A percentile compares a stretch with the other conserved stretches of the same genome.
phyloP scores from a whole-genome alignment of 2,113 vertebrate genomes.

The Marcusenius ussheri region DNA sequence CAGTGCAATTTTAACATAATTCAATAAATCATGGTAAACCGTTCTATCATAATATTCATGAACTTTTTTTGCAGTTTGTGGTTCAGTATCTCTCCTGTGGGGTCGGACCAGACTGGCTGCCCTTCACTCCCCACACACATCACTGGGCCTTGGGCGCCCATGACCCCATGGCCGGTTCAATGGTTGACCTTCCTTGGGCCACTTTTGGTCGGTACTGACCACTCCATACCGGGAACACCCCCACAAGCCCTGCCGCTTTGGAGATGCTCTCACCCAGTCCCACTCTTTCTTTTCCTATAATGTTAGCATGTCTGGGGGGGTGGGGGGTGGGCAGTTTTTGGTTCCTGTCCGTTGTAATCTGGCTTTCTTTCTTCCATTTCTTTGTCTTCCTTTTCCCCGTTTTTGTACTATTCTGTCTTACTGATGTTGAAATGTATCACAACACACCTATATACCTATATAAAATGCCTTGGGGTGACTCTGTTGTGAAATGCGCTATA shows the following conservation, averaged over 20 bases:
- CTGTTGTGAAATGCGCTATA: not conserved
- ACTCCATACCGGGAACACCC: not conserved
- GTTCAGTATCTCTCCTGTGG: not conserved
- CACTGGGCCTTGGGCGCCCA: not conserved
- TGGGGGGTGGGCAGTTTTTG: not conserved
- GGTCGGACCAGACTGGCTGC: not conserved
- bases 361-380: not conserved
- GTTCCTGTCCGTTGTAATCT: not conserved
- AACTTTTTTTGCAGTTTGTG: not conserved
- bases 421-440: not conserved
- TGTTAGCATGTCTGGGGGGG: not conserved
- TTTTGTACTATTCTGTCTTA: not conserved
- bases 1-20: not conserved
- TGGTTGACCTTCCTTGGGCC: not conserved
- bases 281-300: not conserved
- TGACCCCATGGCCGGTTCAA: not conserved
- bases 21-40: not conserved
- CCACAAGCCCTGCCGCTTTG: not conserved
- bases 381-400: not conserved
- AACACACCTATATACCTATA: not conserved
- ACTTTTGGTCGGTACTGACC: not conserved
- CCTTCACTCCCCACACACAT: not conserved
- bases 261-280: not conserved
- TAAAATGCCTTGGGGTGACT: not conserved
- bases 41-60: not conserved